Evolutionary conservation across 2,113 vertebrate species (phyloP), one percentile per base, ranked within the genome.

Genomic region (Cynopterus brachyotis): DNA sequence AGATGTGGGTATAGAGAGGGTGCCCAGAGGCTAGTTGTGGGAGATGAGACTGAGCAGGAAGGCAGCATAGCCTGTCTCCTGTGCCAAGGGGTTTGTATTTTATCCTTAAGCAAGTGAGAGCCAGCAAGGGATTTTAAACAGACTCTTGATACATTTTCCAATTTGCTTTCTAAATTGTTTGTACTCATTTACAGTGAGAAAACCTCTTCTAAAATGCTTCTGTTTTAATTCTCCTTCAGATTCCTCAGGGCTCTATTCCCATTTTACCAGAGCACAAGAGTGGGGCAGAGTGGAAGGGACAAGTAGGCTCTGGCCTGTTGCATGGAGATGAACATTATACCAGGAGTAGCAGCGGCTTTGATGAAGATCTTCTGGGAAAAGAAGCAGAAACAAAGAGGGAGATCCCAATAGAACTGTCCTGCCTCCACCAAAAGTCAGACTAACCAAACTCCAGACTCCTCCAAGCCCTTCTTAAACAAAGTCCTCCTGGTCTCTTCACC

Each of bases 161-260:
- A 81, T 64, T 59, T 86, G 28, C 57, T 89, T 80, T 89, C 76
- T 59, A 83, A 91, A 91, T 80, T 69, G 42, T 73, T 73, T 40
- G 55, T 69, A 32, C 13, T 80, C 59, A 76, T 78, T 76, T 60
- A 80, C 26, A 72, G 84, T 9, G 62, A 86, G 82, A 84, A 95
- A 88, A 57, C 5, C 12, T 62, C 45, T 88, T 83, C 47, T 66
- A 30, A 79, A 75, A 50, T 69, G 50, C 37, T 75, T 40, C 47
- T 37, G 28, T 75, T 88, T 35, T 80, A 26, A 35, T 80, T 94
- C 80, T 47, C 64, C 66, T 69, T 47, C 64, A 66, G 35, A 22
- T 87, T 79, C 79, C 72, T 80, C 28, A 3, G 5, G 20, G 20
- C 32, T 76, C 70, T 69, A 17, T 40, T 84, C 59, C 6, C 40